Conservation (phyloP, 2,888 invertebrate species). For the Hoplodrina ambigua region DNA sequence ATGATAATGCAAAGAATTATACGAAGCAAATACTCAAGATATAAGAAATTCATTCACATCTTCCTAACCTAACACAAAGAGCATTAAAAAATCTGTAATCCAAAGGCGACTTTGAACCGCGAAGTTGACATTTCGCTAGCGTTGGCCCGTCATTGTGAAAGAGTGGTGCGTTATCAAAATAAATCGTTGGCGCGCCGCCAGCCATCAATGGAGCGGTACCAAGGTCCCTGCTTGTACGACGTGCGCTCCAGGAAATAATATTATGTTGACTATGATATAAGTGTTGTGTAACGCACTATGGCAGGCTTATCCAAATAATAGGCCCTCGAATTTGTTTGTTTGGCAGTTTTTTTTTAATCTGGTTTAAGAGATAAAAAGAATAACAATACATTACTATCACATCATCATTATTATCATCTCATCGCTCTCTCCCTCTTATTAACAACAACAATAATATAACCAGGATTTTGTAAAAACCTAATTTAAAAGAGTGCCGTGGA, state of each 20-base stretch:
- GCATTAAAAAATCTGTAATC: constrained; percentile 5
- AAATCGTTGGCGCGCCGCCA: constrained; percentile 72
- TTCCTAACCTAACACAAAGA: not conserved
- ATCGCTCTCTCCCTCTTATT: too few species aligned
- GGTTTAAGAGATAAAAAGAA: too few species aligned
- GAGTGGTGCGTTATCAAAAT: constrained; percentile 70
- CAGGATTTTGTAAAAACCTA: too few species aligned
- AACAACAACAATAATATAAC: too few species aligned
- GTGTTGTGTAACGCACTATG: constrained; percentile 24
- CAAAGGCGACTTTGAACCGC: constrained; percentile 49
- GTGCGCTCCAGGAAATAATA: constrained; percentile 50
- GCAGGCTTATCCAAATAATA: not conserved
- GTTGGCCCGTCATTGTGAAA: constrained; percentile 66
- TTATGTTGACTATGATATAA: constrained; percentile 28
- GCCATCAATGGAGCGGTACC: constrained; percentile 62
- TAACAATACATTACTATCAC: too few species aligned
- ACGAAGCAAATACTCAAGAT: not conserved
- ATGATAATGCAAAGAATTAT: too few species aligned
- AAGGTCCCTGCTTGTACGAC: constrained; percentile 64
- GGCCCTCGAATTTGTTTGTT: too few species aligned
- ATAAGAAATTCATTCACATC: not conserved
- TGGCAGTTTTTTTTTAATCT: too few species aligned
- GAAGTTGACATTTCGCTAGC: constrained; percentile 56
- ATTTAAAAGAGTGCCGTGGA: too few species aligned
- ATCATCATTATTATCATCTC: too few species aligned